A percentile compares a stretch with the other conserved stretches of the same genome.
Conservation (phyloP, 2,888 invertebrate species). For the Caenorhabditis virilis region DNA sequence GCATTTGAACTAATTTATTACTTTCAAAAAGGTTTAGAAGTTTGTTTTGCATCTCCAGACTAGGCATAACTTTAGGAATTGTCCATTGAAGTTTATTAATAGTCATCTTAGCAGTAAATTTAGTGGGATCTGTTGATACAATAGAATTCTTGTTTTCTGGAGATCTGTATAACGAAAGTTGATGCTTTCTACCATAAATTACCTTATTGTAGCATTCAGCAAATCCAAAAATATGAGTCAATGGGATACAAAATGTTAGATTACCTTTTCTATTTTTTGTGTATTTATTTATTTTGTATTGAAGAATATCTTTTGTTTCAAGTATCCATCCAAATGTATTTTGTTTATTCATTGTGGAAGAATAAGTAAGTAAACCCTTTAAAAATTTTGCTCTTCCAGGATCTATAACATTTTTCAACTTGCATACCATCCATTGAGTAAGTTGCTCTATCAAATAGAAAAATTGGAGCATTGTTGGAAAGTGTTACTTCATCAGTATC, state of each 20-base stretch:
- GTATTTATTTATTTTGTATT: constrained; percentile 51
- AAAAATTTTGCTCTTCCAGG: constrained; percentile 49
- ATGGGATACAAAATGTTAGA: constrained; percentile 49
- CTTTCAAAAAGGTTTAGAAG: constrained; percentile 44
- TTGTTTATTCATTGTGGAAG: constrained; percentile 51
- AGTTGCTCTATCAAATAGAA: constrained; percentile 48
- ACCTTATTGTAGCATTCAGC: constrained; percentile 55
- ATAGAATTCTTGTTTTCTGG: constrained; percentile 46
- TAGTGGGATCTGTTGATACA: constrained; percentile 38
- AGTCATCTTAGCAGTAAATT: constrained; percentile 42
- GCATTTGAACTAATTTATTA: constrained; percentile 45
- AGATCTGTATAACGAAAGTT: constrained; percentile 47
- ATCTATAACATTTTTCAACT: constrained; percentile 33
- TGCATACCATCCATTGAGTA: constrained; percentile 41
- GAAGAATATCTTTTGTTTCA: constrained; percentile 40
- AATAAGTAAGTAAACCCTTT: constrained; percentile 43
- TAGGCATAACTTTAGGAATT: constrained; percentile 54
- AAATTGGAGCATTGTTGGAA: constrained; percentile 47
- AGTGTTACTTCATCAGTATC: constrained; percentile 36
- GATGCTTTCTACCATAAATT: constrained; percentile 52
- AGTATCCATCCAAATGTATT: constrained; percentile 53
- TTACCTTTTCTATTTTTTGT: constrained; percentile 49
- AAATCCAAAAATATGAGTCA: constrained; percentile 53
- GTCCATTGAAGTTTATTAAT: constrained; percentile 56
- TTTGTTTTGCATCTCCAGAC: constrained; percentile 53